Conservation (phyloP, 2,113 vertebrate genomes). For the Trematocara variabile region DNA sequence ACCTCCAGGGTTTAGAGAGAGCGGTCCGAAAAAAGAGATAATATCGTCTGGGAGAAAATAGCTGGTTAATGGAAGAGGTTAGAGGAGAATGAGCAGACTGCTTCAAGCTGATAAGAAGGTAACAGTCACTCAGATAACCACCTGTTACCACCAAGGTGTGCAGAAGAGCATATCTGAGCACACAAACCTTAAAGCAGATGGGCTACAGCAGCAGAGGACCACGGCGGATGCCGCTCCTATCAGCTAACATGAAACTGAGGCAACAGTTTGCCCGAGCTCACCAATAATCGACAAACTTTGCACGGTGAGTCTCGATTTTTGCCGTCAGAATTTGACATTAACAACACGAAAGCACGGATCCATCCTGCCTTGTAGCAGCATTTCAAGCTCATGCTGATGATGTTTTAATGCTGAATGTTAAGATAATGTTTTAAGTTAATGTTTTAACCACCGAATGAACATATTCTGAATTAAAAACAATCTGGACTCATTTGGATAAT, state of each 20-base stretch:
- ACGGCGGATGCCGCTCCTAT: background rate
- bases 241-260: background rate
- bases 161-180: background rate
- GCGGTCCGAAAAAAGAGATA: background rate
- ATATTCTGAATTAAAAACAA: background rate
- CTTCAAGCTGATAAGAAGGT: background rate
- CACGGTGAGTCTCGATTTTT: background rate
- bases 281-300: background rate
- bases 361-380: background rate
- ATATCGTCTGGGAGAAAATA: background rate
- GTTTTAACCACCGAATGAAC: background rate
- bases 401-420: background rate
- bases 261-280: background rate
- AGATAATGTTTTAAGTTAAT: too few species aligned
- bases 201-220: background rate
- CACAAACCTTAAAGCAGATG: background rate
- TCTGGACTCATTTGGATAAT: background rate
- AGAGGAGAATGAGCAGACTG: background rate
- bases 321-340: background rate
- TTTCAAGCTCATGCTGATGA: background rate
- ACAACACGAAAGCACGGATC: background rate
- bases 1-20: background rate
- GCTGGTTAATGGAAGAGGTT: background rate
- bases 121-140: background rate
- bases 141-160: background rate